These are phyloP conservation scores for Crocidura indochinensis DNA, from an alignment of 2,797 vertebrate species.

Conservation along the genomic window DNA sequence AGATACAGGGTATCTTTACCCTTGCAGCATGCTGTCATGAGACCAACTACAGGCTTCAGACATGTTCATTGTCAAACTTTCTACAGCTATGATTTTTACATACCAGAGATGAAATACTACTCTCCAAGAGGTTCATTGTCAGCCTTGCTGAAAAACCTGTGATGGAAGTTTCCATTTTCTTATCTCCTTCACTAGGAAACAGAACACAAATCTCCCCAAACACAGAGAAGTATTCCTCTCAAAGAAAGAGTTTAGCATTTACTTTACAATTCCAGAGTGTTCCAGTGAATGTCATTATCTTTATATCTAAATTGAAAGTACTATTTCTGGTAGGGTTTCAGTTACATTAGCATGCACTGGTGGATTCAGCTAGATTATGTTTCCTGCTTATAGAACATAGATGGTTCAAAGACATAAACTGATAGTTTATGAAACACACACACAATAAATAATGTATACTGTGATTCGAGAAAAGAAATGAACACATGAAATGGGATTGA, in stretches of 20 bases:
- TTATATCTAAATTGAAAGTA: neutral
- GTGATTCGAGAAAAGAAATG: neutral
- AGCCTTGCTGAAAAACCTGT: neutral
- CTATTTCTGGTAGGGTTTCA: conserved; percentile 9
- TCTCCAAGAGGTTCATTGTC: neutral
- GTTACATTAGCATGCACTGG: neutral
- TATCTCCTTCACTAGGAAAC: neutral
- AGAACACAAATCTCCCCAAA: neutral
- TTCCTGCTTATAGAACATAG: neutral
- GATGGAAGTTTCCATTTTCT: neutral
- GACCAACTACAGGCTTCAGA: too few species aligned
- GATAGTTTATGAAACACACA: neutral
- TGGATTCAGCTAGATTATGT: neutral
- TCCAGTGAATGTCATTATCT: neutral
- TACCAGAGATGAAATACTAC: neutral
- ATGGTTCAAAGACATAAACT: neutral
- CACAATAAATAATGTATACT: neutral
- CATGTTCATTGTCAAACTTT: too few species aligned
- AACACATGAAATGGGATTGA: neutral
- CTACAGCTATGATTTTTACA: neutral
- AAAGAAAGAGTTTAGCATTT: conserved; percentile 2
- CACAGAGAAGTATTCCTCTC: neutral
- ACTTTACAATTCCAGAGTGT: conserved; percentile 25
- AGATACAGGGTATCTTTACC: too few species aligned
- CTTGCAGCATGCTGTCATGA: too few species aligned